Percentiles rank a stretch among this genome's conserved stretches.
phyloP scores from a whole-genome alignment of 2,113 vertebrate genomes.

The Elaphurus davidianus region DNA sequence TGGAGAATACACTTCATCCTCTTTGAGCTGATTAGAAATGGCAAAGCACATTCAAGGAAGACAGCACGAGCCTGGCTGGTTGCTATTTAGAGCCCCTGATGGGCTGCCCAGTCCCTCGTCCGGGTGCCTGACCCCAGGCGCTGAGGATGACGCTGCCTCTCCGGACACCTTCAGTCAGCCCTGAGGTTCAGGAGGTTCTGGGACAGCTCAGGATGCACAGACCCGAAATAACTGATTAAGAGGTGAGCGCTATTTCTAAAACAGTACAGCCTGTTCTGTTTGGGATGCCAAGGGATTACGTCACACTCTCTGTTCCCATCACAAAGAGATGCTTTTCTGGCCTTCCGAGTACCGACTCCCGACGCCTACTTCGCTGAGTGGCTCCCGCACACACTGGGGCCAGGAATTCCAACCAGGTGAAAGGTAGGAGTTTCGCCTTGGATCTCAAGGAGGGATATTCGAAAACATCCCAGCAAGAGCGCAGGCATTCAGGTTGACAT shows the following conservation, averaged over 20 bases:
- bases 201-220: slow-evolving; percentile 49
- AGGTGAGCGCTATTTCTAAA: slow-evolving; percentile 58
- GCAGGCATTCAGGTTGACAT: not conserved
- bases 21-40: not conserved
- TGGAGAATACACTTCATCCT: not conserved
- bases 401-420: not conserved
- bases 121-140: not conserved
- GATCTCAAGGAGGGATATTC: not conserved
- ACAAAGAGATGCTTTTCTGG: slow-evolving; percentile 30
- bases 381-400: not conserved
- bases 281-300: not conserved
- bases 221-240: slow-evolving; percentile 64
- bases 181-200: slow-evolving; percentile 35
- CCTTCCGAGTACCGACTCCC: not conserved
- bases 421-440: not conserved
- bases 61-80: not conserved
- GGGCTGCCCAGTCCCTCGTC: not conserved
- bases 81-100: not conserved
- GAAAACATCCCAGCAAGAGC: not conserved
- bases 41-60: not conserved
- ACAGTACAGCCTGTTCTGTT: slow-evolving; percentile 65
- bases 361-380: not conserved
- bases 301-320: slow-evolving; percentile 29
- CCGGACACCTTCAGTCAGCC: slow-evolving; percentile 24
- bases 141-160: not conserved